phyloP scores from a whole-genome alignment of 2,888 invertebrate species.

The Ptycholaimellus sp. region DNA sequence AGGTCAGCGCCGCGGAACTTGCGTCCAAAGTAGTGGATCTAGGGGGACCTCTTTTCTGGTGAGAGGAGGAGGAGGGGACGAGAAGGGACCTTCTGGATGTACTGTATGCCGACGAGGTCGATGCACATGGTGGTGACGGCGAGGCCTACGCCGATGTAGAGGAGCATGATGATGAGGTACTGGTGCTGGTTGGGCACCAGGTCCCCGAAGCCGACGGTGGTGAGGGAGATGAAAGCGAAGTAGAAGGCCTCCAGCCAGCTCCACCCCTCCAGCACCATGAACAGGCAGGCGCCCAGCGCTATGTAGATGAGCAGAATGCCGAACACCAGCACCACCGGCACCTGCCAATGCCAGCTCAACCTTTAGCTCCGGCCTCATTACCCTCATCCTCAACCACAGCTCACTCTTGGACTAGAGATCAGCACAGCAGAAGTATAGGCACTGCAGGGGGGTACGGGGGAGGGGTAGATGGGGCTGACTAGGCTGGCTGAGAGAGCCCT shows the following conservation, averaged over 20 bases:
- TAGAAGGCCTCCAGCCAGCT: conserved; percentile 34
- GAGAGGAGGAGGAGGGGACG: not conserved
- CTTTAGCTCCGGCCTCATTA: no score
- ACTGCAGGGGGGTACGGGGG: no score
- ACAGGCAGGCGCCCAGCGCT: conserved; percentile 27
- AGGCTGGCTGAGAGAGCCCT: no score
- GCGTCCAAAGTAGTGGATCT: conserved; percentile 25
- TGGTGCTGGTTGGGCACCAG: no score
- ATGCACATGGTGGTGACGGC: conserved; percentile 26
- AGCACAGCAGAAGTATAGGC: no score
- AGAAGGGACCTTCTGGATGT: conserved; percentile 22
- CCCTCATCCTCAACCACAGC: not conserved
- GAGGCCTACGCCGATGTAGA: conserved; percentile 24
- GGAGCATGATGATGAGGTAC: conserved; percentile 21
- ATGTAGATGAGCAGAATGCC: conserved; percentile 26
- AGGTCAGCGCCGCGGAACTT: conserved; percentile 25
- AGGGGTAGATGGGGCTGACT: no score
- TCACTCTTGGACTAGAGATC: not conserved
- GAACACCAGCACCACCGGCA: conserved; percentile 24
- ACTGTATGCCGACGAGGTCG: conserved; percentile 25
- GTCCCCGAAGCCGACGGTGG: conserved; percentile 23
- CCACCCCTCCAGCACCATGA: conserved; percentile 29
- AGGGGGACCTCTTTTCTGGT: no score
- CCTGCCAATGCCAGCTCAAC: no score
- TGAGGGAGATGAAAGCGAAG: conserved; percentile 26